Evolutionary conservation across 2,888 invertebrate genomes (phyloP), one percentile per base, ranked within the genome.

Genomic region (Galerucella pusilla): DNA sequence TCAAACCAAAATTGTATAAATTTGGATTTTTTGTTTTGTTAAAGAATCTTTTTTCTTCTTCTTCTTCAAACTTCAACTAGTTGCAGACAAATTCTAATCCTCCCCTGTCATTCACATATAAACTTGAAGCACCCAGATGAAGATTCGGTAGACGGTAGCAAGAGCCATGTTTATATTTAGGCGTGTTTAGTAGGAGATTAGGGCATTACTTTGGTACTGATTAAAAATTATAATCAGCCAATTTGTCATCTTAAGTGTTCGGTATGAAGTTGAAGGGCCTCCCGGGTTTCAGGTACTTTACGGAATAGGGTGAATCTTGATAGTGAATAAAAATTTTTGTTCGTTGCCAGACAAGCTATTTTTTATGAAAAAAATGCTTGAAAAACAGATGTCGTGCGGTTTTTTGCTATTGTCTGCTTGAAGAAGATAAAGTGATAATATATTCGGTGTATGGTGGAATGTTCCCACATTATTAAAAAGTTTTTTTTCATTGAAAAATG

Each of bases 151-250:
- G 82, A 81, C 79, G 78, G 83, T 83, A 81, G 82, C 81, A 79
- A 83, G 82, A 83, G 81, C 81, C 81, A 79, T 85, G 84, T 85
- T 85, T 85, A 85, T 84, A 83, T 84, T 84, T 84, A 74, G 75
- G 74, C 74, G 63, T 74, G 75, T 75, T 77, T 78, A 78, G 77
- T 70, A 52, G 52, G 45, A 83, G 83, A 79, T 78, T 78, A 80
- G 78, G 80, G 77, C 76, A 77, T 79, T 69, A 69, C 77, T 77
- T 74, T 75, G 77, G 80, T 77, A 79, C 82, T 82, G 84, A 86
- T 86, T 86, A 86, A 84, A 86, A 86, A 85, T 85, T 85, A 85
- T 85, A 86, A 86, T 86, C 85, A 85, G 84, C 83, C 85, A 85
- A 85, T 86, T 86, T 86, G 86, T 86, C 86, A 86, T 84, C 81